phyloP scores from a whole-genome alignment of 2,888 invertebrate species.

The Trachelus iudaicus region DNA sequence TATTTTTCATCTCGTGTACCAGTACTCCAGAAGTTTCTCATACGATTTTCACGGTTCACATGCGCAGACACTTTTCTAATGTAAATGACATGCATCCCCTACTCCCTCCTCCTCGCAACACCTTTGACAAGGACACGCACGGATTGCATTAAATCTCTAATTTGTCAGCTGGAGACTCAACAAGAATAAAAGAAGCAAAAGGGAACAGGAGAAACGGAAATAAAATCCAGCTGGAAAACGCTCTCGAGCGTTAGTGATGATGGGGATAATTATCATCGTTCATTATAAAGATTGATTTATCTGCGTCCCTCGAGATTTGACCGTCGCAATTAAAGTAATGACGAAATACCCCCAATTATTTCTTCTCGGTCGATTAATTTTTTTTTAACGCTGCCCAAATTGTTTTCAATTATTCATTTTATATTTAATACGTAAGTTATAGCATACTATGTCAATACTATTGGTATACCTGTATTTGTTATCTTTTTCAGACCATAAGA shows the following conservation, averaged over 20 bases:
- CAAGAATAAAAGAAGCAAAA: conserved; percentile 8
- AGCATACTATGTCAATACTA: neutral
- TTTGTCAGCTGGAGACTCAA: neutral
- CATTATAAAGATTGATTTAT: neutral
- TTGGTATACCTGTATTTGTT: neutral
- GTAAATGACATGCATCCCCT: neutral
- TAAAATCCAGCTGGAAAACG: conserved; percentile 7
- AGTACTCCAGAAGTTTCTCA: neutral
- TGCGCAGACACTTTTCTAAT: neutral
- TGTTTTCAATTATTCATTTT: neutral
- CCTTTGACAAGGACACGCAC: neutral
- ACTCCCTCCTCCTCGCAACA: neutral
- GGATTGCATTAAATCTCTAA: neutral
- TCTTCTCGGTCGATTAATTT: neutral
- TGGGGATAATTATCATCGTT: neutral
- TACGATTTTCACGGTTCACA: neutral
- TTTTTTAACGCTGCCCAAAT: neutral
- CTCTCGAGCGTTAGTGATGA: conserved; percentile 9
- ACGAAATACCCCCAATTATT: neutral
- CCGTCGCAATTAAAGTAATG: neutral
- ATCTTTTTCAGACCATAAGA: neutral
- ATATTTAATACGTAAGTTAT: neutral
- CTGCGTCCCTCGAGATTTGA: neutral
- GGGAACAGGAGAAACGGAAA: conserved; percentile 8
- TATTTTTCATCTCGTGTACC: neutral